These are phyloP conservation scores for Conus betulinus DNA, from an alignment of 1,140 invertebrate species.

Conservation along the genomic window DNA sequence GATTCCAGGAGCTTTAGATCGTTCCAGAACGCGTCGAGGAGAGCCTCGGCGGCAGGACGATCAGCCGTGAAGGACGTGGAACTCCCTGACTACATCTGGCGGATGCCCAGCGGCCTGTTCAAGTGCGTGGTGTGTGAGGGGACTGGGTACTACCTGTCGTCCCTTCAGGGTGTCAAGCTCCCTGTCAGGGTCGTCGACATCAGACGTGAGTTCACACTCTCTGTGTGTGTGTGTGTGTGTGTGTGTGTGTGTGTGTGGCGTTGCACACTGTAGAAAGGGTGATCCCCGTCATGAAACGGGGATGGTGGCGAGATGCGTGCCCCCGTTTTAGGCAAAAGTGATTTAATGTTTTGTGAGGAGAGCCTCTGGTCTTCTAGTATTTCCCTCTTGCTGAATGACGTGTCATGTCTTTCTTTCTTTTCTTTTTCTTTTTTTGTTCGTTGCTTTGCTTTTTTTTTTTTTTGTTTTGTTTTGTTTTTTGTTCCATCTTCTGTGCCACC, in stretches of 20 bases:
- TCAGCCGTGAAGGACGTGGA: neutral
- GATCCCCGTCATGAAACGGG: too few relatives aligned
- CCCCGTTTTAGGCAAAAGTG: too few relatives aligned
- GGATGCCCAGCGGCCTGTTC: neutral
- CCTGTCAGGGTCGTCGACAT: neutral
- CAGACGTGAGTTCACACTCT: neutral
- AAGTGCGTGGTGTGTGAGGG: neutral
- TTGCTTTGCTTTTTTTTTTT: too few relatives aligned
- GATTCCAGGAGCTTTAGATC: neutral
- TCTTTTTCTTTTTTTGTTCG: too few relatives aligned
- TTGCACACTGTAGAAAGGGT: too few relatives aligned
- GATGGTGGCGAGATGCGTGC: too few relatives aligned
- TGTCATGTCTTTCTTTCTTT: too few relatives aligned
- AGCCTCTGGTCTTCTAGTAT: too few relatives aligned
- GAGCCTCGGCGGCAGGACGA: neutral
- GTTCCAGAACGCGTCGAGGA: neutral
- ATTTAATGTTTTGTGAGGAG: too few relatives aligned
- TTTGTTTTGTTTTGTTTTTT: too few relatives aligned
- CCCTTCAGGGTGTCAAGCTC: neutral
- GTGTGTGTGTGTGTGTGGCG: neutral
- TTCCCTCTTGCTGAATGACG: too few relatives aligned
- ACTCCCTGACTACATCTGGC: neutral
- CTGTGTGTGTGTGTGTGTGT: slow-evolving; percentile 11
- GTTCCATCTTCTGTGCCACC: too few relatives aligned
- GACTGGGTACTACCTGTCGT: neutral